A percentile compares a stretch with the other conserved stretches of the same genome.
These are phyloP conservation scores for Aradophagus sp. DNA, from an alignment of 1,140 invertebrate genomes.

Conservation along the genomic window DNA sequence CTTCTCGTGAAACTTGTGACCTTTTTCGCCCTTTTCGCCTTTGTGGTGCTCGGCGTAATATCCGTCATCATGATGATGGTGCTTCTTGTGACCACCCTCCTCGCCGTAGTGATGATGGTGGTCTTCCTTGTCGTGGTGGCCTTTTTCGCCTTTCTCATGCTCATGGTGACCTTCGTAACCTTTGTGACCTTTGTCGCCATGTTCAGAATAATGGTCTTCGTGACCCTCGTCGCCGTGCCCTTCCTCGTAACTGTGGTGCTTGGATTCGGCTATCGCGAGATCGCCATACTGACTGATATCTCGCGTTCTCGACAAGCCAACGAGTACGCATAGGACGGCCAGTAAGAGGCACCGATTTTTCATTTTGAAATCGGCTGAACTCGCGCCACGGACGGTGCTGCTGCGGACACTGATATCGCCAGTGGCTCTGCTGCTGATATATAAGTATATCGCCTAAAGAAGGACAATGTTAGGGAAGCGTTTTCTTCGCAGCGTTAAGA, in stretches of 20 bases:
- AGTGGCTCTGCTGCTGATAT: constrained; percentile 57
- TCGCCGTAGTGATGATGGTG: constrained; percentile 58
- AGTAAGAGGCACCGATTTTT: constrained; percentile 11
- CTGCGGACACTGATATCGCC: constrained; percentile 54
- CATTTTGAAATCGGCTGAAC: constrained; percentile 6
- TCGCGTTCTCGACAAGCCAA: constrained; percentile 28
- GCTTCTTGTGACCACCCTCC: constrained; percentile 56
- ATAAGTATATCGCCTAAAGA: constrained; percentile 61
- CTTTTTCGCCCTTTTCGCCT: constrained; percentile 60
- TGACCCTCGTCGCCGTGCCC: constrained; percentile 77
- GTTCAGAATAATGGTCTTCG: constrained; percentile 71
- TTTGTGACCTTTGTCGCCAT: constrained; percentile 29
- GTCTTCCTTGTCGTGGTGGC: constrained; percentile 68
- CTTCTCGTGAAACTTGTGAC: constrained; percentile 83
- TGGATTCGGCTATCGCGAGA: constrained; percentile 63
- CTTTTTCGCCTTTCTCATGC: constrained; percentile 55
- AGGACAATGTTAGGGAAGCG: constrained; percentile 64
- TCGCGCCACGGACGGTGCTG: constrained; percentile 16
- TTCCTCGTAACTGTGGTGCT: constrained; percentile 70
- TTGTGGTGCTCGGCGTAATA: constrained; percentile 59
- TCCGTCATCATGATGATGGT: constrained; percentile 67
- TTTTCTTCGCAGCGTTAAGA: constrained; percentile 55
- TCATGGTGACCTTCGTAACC: constrained; percentile 53
- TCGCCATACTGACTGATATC: constrained; percentile 56
- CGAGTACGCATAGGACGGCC: constrained; percentile 21